Conservation (phyloP, 2,113 vertebrate genomes). For the Rhea americana region DNA sequence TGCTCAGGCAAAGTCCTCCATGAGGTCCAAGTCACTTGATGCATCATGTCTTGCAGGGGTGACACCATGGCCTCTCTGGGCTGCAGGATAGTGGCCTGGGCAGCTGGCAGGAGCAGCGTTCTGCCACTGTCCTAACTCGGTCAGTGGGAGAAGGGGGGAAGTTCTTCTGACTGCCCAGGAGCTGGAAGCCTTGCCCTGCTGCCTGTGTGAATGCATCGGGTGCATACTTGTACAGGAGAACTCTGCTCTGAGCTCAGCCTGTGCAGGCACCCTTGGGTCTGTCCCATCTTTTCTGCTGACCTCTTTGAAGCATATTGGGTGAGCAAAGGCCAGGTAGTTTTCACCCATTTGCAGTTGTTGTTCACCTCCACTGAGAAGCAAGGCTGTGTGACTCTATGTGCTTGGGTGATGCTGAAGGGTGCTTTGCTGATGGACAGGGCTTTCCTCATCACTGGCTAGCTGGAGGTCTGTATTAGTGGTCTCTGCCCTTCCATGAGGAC, state of each 20-base stretch:
- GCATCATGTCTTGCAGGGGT: neutral
- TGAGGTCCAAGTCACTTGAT: rapidly evolving
- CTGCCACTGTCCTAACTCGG: neutral
- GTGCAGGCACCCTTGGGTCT: rapidly evolving
- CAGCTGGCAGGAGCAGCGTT: neutral
- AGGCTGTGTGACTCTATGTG: no score
- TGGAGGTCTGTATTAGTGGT: neutral
- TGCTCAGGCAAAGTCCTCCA: neutral
- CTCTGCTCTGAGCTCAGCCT: neutral
- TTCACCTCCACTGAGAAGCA: no score
- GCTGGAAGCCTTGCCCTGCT: neutral
- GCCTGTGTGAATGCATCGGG: rapidly evolving
- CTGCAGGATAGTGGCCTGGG: neutral
- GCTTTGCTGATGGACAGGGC: neutral
- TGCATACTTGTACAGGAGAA: rapidly evolving
- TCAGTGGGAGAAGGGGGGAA: neutral
- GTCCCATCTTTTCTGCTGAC: neutral
- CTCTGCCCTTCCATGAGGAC: neutral
- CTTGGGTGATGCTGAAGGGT: neutral
- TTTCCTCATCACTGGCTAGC: neutral
- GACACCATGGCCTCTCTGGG: neutral
- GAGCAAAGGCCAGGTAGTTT: neutral
- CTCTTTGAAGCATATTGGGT: no score
- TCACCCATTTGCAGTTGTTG: no score
- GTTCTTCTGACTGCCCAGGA: neutral